phyloP scores from a whole-genome alignment of 2,888 invertebrate genomes.

The Taenaris catops region DNA sequence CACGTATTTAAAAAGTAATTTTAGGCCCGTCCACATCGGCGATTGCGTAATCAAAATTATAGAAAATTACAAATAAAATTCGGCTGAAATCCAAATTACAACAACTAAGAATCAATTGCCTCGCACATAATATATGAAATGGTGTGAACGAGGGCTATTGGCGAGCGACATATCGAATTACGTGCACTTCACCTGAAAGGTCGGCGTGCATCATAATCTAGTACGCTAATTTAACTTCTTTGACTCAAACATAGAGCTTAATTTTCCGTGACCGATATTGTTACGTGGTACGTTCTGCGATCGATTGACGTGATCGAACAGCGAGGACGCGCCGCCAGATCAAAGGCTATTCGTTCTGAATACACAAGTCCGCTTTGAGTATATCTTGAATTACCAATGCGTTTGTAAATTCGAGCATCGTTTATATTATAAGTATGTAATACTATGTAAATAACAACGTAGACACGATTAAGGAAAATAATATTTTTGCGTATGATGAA shows the following conservation, averaged over 20 bases:
- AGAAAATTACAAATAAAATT: conserved; percentile 11
- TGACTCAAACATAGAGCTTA: conserved; percentile 9
- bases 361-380: conserved; percentile 36
- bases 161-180: conserved; percentile 31
- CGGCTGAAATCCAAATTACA: conserved; percentile 14
- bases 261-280: conserved; percentile 4
- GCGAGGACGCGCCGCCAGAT: conserved; percentile 37
- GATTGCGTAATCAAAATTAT: too few relatives aligned
- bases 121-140: conserved; percentile 28
- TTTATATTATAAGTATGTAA: conserved; percentile 13
- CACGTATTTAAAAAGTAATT: too few relatives aligned
- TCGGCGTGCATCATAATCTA: conserved; percentile 3
- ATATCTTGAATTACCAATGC: conserved; percentile 33
- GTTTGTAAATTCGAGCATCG: conserved; percentile 26
- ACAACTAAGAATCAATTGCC: conserved; percentile 23
- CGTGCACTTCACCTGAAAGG: conserved; percentile 15
- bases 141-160: conserved; percentile 32
- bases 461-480: background rate
- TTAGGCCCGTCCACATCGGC: too few relatives aligned
- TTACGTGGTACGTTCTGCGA: conserved; percentile 22
- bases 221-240: conserved; percentile 13
- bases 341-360: conserved; percentile 42
- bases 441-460: background rate
- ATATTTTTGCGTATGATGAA: too few relatives aligned
- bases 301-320: conserved; percentile 28